A percentile compares a stretch with the other conserved stretches of the same genome.
These are phyloP conservation scores for Silurus meridionalis DNA, from an alignment of 2,113 vertebrate species.

Conservation along the genomic window DNA sequence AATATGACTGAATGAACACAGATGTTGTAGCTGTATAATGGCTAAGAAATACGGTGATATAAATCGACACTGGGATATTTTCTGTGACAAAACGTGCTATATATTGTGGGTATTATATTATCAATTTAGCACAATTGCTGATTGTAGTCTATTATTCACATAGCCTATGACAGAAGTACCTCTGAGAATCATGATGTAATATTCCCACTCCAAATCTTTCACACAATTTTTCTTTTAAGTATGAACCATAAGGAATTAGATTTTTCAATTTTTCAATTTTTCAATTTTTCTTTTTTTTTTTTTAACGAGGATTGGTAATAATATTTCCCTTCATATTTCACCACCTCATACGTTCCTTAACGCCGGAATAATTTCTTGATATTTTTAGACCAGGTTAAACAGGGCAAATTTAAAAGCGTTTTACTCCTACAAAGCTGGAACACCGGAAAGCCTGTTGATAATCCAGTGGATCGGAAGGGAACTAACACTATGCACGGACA, in stretches of 20 bases:
- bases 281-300: neutral
- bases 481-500: slow-evolving; percentile 37
- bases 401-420: neutral
- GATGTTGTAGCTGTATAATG: neutral
- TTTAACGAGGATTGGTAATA: neutral
- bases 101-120: neutral
- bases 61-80: neutral
- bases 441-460: slow-evolving; percentile 31
- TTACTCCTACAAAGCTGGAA: slow-evolving; percentile 31
- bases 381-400: slow-evolving; percentile 4
- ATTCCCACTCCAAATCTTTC: neutral
- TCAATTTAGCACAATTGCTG: neutral
- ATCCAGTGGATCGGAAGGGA: slow-evolving; percentile 43
- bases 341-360: neutral
- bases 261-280: neutral
- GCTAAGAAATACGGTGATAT: neutral
- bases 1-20: neutral
- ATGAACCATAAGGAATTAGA: neutral
- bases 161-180: neutral
- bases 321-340: neutral
- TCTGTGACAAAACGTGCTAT: neutral
- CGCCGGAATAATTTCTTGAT: neutral
- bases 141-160: neutral
- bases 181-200: neutral
- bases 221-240: neutral